Evolutionary conservation across 37 sponge, comb jelly and placozoan species (phyloP).

Genomic region (Cladorhizidae sp.): DNA sequence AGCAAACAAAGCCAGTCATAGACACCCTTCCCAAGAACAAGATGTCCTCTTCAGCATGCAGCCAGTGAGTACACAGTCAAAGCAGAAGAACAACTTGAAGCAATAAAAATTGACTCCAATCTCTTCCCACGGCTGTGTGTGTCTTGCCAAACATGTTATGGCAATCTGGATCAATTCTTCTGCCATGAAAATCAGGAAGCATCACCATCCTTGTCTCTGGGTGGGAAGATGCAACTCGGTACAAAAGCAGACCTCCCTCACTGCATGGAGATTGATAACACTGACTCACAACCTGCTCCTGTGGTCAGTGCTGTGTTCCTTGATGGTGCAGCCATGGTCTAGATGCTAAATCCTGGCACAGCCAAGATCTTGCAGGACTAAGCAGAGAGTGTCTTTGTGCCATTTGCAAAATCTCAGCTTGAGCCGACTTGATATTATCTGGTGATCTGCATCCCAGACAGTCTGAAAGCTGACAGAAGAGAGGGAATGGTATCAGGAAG

Average conservation of each 20-base stretch:
- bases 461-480: too few species aligned
- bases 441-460: constrained; percentile 31
- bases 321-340: constrained; percentile 34
- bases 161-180: too few species aligned
- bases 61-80: constrained; percentile 7
- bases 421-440: constrained; percentile 2
- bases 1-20: too few species aligned
- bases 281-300: not conserved
- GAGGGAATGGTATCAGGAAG: constrained; percentile 27
- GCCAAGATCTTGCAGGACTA: constrained; percentile 23
- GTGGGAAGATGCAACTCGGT: not conserved
- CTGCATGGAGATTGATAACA: not conserved
- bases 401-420: constrained; percentile 9
- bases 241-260: constrained; percentile 2
- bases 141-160: constrained; percentile 6
- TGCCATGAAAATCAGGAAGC: constrained; percentile 5
- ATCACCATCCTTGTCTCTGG: constrained; percentile 5
- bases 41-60: not conserved
- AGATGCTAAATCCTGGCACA: constrained; percentile 28
- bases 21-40: constrained; percentile 16
- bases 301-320: constrained; percentile 14
- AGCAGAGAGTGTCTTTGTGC: not conserved
- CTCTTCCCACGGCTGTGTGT: constrained; percentile 14
- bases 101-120: constrained; percentile 32
- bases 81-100: constrained; percentile 11